phyloP scores from a whole-genome alignment of 2,797 vertebrate species.

The Alca torda region DNA sequence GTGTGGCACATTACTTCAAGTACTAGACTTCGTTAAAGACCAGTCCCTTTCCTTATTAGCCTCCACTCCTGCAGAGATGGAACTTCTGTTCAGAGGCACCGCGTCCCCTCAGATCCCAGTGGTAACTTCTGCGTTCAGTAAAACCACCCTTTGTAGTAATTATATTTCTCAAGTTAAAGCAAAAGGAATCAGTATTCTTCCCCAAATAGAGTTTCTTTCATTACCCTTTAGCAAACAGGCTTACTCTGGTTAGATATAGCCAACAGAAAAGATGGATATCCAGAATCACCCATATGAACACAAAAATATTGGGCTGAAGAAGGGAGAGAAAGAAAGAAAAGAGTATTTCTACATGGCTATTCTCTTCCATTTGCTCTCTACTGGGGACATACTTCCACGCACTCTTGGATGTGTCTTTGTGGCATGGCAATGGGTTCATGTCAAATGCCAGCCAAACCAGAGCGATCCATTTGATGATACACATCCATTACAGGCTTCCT shows the following conservation, averaged over 20 bases:
- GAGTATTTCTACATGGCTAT: neutral
- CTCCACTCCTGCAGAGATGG: neutral
- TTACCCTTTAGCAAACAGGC: neutral
- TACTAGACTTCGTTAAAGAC: neutral
- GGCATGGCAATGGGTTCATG: neutral
- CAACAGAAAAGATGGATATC: neutral
- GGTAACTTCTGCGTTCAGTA: neutral
- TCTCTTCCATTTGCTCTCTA: neutral
- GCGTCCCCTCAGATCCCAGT: neutral
- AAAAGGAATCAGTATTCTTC: neutral
- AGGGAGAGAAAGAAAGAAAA: neutral
- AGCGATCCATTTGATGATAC: neutral
- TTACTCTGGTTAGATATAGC: neutral
- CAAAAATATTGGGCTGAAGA: neutral
- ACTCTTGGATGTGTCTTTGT: neutral
- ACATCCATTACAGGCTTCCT: neutral
- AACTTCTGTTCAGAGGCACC: constrained; percentile 4
- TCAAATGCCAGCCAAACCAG: neutral
- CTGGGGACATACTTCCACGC: too few relatives aligned
- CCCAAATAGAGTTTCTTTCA: neutral
- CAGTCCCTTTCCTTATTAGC: neutral
- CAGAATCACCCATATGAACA: neutral
- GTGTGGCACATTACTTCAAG: neutral
- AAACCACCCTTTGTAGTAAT: neutral
- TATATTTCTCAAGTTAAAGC: neutral